A percentile compares a stretch with the other conserved stretches of the same genome.
phyloP scores from a whole-genome alignment of 2,113 vertebrate genomes.

The Marcusenius ussheri region DNA sequence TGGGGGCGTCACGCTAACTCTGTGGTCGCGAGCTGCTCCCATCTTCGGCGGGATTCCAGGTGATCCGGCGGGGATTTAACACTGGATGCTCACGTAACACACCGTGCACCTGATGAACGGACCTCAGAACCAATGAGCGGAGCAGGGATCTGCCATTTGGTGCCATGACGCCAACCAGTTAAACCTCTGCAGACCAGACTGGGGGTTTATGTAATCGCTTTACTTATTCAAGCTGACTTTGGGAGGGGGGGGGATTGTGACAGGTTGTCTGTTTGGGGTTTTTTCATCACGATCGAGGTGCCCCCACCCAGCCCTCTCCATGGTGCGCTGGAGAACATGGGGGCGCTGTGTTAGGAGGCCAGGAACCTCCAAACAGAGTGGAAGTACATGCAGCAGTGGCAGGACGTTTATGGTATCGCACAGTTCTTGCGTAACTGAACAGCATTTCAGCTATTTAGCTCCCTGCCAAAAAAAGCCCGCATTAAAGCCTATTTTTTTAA shows the following conservation, averaged over 20 bases:
- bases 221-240: background rate
- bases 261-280: background rate
- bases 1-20: background rate
- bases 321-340: background rate
- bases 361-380: background rate
- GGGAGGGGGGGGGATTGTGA: background rate
- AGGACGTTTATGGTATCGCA: background rate
- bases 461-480: background rate
- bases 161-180: background rate
- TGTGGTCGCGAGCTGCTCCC: background rate
- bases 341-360: background rate
- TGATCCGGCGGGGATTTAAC: background rate
- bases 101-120: background rate
- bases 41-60: background rate
- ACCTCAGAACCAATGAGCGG: background rate
- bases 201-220: background rate
- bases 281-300: background rate
- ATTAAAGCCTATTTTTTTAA: background rate
- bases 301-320: background rate
- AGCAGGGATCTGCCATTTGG: no score
- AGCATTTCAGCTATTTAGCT: background rate
- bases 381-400: background rate
- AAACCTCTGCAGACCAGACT: background rate
- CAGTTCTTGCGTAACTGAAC: background rate
- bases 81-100: background rate